Base-by-base conservation (phyloP, 2,113 vertebrate genomes). In the Sceloporus tristichus region DNA sequence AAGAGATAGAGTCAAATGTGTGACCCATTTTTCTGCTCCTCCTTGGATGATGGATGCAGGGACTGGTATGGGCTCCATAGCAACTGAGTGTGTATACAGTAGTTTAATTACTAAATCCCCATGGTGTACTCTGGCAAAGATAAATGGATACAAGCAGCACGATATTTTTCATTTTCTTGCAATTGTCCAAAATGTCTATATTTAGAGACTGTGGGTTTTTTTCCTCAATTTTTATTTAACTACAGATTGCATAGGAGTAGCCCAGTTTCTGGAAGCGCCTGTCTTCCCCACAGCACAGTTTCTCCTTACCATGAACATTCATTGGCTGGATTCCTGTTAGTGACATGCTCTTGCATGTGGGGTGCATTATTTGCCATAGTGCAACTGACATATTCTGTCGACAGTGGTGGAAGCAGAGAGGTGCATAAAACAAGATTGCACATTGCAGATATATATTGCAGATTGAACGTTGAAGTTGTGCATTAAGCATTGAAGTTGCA, bases 11-110 rank as follows among this genome's bases (percentile, higher is more conserved):
- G 68, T 84, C 5, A 71, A 77, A 68, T 0, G 16, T 13, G 83
- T 95, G 96, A 96, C 94, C 96, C 95, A 94, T 88, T 96, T 97
- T 92, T 70, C 94, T 87, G 29, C n/a, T 13, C 21, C 38, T 78
- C 88, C 90, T 89, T 42, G 80, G 85, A 92, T 92, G 91, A 85
- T 21, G 88, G 94, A 93, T 93, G 65, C 87, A 25, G 59, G 89
- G 25, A 1, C 87, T 80, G 92, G 92, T 88, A 77, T 87, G n/a
- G 81, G 73, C 79, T 19, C 95, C 92, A 94, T 95, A 96, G 95
- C 94, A 95, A 97, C 95, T 88, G 91, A 92, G 91, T 68, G 79
- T 88, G 75, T 65, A 14, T 79, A n/a, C n/a, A n/a, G n/a, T n/a
- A 87, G 90, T 86, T 92, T 92, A 87, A 91, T 94, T 86, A 87